Evolutionary conservation across 2,113 vertebrate species (phyloP).

Genomic region (Centrocercus urophasianus): DNA sequence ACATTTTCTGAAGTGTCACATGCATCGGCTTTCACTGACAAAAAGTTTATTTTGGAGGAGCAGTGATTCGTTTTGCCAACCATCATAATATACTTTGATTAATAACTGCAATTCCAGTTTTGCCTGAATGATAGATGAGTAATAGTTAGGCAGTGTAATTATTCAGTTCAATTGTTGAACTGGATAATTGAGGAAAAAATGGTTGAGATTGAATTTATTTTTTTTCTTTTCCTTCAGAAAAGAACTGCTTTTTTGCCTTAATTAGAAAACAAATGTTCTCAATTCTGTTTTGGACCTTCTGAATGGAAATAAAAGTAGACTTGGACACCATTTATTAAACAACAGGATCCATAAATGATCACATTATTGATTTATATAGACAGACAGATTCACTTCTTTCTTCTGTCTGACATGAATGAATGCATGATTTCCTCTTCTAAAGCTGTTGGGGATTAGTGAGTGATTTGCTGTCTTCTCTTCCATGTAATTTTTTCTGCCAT

Average conservation of each 20-base stretch:
- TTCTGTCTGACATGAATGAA: not conserved
- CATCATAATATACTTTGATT: conserved; percentile 36
- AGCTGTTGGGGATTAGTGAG: not conserved
- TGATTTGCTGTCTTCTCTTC: not conserved
- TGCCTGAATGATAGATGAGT: conserved; percentile 40
- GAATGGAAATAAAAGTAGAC: not conserved
- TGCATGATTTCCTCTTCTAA: not conserved
- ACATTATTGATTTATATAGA: not conserved
- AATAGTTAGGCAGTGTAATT: conserved; percentile 24
- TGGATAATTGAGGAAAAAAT: conserved; percentile 32
- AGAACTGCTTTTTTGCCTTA: not conserved
- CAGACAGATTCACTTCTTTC: not conserved
- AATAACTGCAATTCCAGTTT: conserved; percentile 58
- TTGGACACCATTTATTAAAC: not conserved
- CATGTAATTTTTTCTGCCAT: not conserved
- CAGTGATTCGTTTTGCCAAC: conserved; percentile 15
- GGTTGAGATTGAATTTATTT: not conserved
- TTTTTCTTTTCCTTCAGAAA: not conserved
- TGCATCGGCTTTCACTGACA: not conserved
- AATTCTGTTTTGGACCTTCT: not conserved
- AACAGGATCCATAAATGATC: not conserved
- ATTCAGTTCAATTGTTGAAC: conserved; percentile 24
- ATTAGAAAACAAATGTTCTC: not conserved
- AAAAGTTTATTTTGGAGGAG: conserved; percentile 20
- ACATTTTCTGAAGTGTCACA: not conserved